Evolutionary conservation across 2,888 invertebrate species (phyloP).

Genomic region (Glaucopsyche alexis): DNA sequence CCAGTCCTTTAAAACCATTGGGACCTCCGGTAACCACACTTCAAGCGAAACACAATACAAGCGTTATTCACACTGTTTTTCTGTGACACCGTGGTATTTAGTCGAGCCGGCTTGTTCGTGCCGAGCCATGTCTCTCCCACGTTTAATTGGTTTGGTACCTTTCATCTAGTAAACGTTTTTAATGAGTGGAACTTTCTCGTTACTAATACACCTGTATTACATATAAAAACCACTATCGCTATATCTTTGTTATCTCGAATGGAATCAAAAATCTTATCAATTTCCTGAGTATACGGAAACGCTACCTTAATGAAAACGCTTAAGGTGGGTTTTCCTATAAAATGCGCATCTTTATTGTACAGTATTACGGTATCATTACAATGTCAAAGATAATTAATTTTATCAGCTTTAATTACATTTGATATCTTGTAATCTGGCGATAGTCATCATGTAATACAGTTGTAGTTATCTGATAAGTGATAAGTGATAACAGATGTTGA

Average conservation of each 20-base stretch:
- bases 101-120: no score
- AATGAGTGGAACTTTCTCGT: not conserved
- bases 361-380: constrained; percentile 34
- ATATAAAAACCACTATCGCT: constrained; percentile 5
- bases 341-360: constrained; percentile 2
- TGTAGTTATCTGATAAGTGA: constrained; percentile 40
- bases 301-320: not conserved
- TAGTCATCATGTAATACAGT: constrained; percentile 44
- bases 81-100: no score
- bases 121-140: no score
- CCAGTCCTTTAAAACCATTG: no score
- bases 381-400: constrained; percentile 41
- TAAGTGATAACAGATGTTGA: constrained; percentile 29
- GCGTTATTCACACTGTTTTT: no score
- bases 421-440: constrained; percentile 54
- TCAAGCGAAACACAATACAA: no score
- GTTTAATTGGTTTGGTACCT: not conserved
- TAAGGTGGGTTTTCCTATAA: not conserved
- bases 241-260: not conserved
- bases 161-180: not conserved
- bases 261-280: constrained; percentile 29
- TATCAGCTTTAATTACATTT: constrained; percentile 52
- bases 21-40: no score
- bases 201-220: constrained; percentile 16
- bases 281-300: not conserved